phyloP scores from a whole-genome alignment of 2,888 invertebrate genomes.

The Lamellibrachia satsuma region DNA sequence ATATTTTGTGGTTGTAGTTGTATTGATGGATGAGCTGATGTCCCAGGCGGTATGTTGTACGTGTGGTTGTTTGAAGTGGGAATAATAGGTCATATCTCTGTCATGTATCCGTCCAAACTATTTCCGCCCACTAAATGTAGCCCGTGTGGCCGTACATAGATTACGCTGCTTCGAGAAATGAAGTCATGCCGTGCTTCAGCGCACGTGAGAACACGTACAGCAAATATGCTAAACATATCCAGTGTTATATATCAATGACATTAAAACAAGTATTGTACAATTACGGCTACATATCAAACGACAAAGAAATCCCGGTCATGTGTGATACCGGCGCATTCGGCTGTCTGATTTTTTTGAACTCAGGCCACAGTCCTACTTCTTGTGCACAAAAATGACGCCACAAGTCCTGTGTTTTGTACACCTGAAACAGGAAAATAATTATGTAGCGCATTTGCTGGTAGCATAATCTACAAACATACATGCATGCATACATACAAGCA shows the following conservation, averaged over 20 bases:
- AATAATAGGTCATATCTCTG: not conserved
- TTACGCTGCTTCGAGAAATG: not conserved
- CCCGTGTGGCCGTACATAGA: not conserved
- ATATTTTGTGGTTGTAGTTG: not conserved
- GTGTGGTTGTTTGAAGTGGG: not conserved
- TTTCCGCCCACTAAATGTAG: not conserved
- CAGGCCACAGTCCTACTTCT: too few relatives aligned
- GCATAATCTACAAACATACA: too few relatives aligned
- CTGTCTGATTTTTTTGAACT: not conserved
- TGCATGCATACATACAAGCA: too few relatives aligned
- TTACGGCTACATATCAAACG: too few relatives aligned
- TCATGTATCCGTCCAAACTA: not conserved
- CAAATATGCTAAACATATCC: not conserved
- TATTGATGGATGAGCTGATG: not conserved
- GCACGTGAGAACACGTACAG: not conserved
- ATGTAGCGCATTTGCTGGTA: too few relatives aligned
- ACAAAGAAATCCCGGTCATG: too few relatives aligned
- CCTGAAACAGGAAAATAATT: too few relatives aligned
- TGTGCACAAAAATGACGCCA: too few relatives aligned
- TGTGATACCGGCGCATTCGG: too few relatives aligned
- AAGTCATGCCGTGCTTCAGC: not conserved
- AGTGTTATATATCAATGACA: not conserved
- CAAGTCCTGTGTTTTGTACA: too few relatives aligned
- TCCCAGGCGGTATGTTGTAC: not conserved
- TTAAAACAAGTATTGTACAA: not conserved